Percentiles rank a stretch among this genome's conserved stretches.
Evolutionary conservation across 1,140 invertebrate genomes (phyloP).

Genomic region (Teleogryllus occipitalis): DNA sequence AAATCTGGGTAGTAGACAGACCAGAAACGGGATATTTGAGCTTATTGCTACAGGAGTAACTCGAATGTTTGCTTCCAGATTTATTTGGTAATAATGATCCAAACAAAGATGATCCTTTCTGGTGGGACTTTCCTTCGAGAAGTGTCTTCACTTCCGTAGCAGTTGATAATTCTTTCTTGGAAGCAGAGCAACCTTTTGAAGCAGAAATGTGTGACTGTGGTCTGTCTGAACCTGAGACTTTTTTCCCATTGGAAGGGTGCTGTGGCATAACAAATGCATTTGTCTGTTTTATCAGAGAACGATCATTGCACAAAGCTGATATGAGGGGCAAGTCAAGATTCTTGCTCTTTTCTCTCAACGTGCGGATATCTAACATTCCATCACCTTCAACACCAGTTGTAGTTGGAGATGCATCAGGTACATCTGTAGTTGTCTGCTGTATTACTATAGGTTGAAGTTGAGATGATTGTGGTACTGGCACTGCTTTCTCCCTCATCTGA

Average conservation of each 20-base stretch:
- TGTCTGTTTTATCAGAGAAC: slow-evolving; percentile 73
- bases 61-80: slow-evolving; percentile 19
- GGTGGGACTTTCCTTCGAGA: neutral
- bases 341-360: slow-evolving; percentile 74
- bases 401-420: neutral
- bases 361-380: slow-evolving; percentile 63
- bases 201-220: neutral
- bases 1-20: slow-evolving; percentile 47
- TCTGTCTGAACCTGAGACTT: slow-evolving; percentile 14
- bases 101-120: slow-evolving; percentile 25
- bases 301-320: slow-evolving; percentile 80
- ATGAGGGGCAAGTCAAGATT: slow-evolving; percentile 81
- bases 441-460: neutral
- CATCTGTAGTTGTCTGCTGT: neutral
- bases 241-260: slow-evolving; percentile 36
- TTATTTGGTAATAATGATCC: slow-evolving; percentile 26
- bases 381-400: slow-evolving; percentile 26
- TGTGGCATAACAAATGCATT: slow-evolving; percentile 71
- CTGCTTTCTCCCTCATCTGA: neutral
- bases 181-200: neutral
- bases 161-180: neutral
- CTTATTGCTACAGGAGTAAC: slow-evolving; percentile 24
- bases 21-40: slow-evolving; percentile 52
- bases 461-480: neutral
- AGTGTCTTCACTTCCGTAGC: neutral